Evolutionary conservation across 37 sponge, comb jelly and placozoan genomes (phyloP), one percentile per base, ranked within the genome.

Genomic region (Beroe forskalii): DNA sequence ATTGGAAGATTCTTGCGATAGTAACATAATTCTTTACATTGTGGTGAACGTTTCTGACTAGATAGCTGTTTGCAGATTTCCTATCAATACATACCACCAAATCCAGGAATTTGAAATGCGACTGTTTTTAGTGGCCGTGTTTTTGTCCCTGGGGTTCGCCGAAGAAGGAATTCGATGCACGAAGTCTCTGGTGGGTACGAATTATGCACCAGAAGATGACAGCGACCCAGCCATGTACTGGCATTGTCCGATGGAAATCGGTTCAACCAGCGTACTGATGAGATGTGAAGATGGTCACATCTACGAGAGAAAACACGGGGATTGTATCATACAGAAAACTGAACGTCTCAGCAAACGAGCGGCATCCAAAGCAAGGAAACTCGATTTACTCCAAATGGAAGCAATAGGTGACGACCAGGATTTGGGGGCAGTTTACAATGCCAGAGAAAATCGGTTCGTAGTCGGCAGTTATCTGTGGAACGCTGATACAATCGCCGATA

Each of bases 381-480:
- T 80, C 14, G 86, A 80, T 4, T 30, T 80, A 1, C 55, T 80
- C 6, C 14, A 80, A 20, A 9, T 80, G 86, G 86, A 80, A 25
- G 30, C 24, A 0, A 23, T 44, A 0, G 55, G 24, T 1, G 28
- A 32, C 19, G 35, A 43, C 55, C 55, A 80, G 55, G 30, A 17
- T 0, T 48, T 80, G 27, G 86, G 86, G 3, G 48, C 28, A 4
- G 24, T 80, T 25, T 80, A 80, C 86, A 80, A 80, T 38, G 86
- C 86, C 31, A 41, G 86, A 41, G 35, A 32, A 35, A 25, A 37
- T 6, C 44, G 27, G 55, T 80, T 80, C 20, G 3, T 80, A 4
- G 6, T 48, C n/a, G 86, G 86, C 1, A 41, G 48, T 27, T 24
- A 80, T 24, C 28, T 80, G 48, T 80, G 86, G 86, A 20, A 20